Conservation (phyloP, 2,797 vertebrate genomes). For the Alectoris magna region DNA sequence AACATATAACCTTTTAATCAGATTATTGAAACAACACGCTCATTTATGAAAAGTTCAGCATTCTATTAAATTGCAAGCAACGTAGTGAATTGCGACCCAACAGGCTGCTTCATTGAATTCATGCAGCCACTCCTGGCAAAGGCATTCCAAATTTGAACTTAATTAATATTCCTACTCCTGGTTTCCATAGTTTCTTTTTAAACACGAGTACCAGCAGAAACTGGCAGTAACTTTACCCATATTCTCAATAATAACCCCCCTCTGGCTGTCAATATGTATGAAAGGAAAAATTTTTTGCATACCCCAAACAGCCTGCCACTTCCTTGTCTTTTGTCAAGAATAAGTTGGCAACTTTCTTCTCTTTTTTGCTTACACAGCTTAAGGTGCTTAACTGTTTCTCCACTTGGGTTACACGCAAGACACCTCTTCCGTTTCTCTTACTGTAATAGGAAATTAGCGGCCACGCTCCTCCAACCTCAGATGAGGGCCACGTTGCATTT, state of each 20-base stretch:
- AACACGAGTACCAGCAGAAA: slow-evolving; percentile 81
- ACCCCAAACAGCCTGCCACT: slow-evolving; percentile 75
- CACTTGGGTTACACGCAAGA: background rate
- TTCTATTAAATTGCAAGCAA: slow-evolving; percentile 82
- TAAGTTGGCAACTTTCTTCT: slow-evolving; percentile 50
- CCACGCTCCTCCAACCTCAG: background rate
- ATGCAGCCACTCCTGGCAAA: slow-evolving; percentile 81
- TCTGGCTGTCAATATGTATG: slow-evolving; percentile 79
- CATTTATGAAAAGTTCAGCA: slow-evolving; percentile 82
- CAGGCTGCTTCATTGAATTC: slow-evolving; percentile 83
- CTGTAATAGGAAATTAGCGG: background rate
- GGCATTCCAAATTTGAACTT: slow-evolving; percentile 86
- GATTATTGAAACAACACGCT: slow-evolving; percentile 85
- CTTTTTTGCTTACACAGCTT: slow-evolving; percentile 52
- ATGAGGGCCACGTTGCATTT: background rate
- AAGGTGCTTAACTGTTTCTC: slow-evolving; percentile 70
- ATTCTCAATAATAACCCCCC: slow-evolving; percentile 86
- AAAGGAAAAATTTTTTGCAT: slow-evolving; percentile 79
- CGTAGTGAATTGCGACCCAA: slow-evolving; percentile 81
- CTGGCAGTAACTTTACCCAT: slow-evolving; percentile 84
- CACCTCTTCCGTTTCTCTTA: background rate
- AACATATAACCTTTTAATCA: slow-evolving; percentile 84
- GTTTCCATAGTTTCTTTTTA: slow-evolving; percentile 91
- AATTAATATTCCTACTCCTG: slow-evolving; percentile 86
- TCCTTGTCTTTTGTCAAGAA: slow-evolving; percentile 78